Percentiles rank a stretch among this genome's conserved stretches.
Conservation (phyloP, 2,797 vertebrate species). For the Phalanger gymnotis region DNA sequence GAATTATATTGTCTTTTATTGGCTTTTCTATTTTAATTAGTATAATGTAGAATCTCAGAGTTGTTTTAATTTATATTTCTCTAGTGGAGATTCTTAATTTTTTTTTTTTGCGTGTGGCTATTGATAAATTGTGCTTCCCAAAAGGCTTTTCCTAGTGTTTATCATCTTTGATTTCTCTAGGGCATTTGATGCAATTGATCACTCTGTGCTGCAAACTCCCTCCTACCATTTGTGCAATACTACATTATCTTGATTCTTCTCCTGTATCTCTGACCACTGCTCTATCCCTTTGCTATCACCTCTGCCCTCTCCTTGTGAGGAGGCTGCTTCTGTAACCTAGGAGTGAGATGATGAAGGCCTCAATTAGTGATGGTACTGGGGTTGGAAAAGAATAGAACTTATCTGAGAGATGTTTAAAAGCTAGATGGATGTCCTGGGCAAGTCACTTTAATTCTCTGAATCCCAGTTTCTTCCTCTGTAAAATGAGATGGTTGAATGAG, state of each 20-base stretch:
- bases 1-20: neutral
- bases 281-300: neutral
- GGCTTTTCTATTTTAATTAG: neutral
- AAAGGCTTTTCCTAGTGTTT: neutral
- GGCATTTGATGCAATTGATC: neutral
- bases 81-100: neutral
- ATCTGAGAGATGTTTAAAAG: neutral
- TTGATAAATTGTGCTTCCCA: neutral
- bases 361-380: neutral
- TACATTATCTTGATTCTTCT: neutral
- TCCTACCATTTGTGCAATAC: neutral
- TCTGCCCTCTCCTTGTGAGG: neutral
- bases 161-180: neutral
- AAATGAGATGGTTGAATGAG: neutral
- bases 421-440: neutral
- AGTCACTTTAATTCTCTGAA: neutral
- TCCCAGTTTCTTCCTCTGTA: neutral
- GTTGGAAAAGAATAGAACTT: neutral
- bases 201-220: neutral
- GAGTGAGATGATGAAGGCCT: neutral
- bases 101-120: neutral
- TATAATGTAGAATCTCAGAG: neutral
- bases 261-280: conserved; percentile 4
- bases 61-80: neutral
- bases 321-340: conserved; percentile 18